Conservation (phyloP, 2,888 invertebrate genomes). For the Clusia tigrina region DNA sequence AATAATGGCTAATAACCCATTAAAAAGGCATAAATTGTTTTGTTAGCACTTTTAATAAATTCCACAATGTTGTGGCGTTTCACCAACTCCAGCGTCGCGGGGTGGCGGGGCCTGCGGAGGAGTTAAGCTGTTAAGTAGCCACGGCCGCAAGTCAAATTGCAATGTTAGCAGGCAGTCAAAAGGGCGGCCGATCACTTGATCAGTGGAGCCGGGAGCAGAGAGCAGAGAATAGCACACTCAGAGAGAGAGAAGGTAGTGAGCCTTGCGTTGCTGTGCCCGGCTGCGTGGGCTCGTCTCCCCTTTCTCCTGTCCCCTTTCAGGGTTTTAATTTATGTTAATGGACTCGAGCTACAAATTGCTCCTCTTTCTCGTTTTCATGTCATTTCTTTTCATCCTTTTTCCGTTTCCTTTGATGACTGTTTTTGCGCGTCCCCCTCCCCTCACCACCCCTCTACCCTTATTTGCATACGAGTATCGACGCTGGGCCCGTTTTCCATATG, state of each 20-base stretch:
- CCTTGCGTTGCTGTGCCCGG: neutral
- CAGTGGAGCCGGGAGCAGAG: no score
- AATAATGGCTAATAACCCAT: constrained; percentile 61
- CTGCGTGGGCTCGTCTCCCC: no score
- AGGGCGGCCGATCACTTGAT: no score
- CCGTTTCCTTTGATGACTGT: no score
- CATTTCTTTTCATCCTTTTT: constrained; percentile 10
- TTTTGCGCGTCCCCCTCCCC: neutral
- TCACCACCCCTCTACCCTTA: neutral
- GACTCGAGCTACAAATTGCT: constrained; percentile 53
- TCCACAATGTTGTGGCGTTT: constrained; percentile 44
- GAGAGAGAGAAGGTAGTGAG: neutral
- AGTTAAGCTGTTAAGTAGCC: no score
- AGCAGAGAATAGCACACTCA: neutral
- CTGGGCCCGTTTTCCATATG: constrained; percentile 34
- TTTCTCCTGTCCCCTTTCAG: constrained; percentile 10
- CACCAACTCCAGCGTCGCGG: neutral
- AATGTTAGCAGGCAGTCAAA: no score
- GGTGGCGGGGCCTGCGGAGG: neutral
- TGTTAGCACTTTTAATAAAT: constrained; percentile 61
- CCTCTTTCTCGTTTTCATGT: neutral
- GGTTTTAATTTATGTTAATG: constrained; percentile 59
- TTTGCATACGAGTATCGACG: neutral
- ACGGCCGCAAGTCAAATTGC: no score
- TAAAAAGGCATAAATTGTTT: constrained; percentile 61